These are phyloP conservation scores for Mesaphorura yosii DNA, from an alignment of 1,140 invertebrate species.

Conservation along the genomic window DNA sequence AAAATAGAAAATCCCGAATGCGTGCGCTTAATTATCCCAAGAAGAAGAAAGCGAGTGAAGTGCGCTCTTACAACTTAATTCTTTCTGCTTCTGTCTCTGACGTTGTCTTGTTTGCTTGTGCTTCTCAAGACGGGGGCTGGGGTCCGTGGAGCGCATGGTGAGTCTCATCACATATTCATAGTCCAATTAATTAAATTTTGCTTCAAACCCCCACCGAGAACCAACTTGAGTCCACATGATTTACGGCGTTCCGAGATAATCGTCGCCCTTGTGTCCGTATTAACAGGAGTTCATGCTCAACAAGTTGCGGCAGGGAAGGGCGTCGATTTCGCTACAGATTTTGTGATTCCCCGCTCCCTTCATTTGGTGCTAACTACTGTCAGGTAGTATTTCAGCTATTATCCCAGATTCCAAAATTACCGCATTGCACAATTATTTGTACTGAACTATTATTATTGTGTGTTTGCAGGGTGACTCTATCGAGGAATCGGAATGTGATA, in stretches of 20 bases:
- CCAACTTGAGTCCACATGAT: too few species aligned
- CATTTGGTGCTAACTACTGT: conserved; percentile 71
- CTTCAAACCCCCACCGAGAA: too few species aligned
- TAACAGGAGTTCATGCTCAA: background rate
- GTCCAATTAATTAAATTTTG: too few species aligned
- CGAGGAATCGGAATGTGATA: conserved; percentile 21
- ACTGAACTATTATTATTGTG: background rate
- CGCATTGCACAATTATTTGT: background rate
- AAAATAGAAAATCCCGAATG: background rate
- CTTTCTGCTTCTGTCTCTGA: background rate
- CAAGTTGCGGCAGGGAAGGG: background rate
- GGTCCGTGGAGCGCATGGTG: background rate
- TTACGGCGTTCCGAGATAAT: too few species aligned
- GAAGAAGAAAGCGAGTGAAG: background rate
- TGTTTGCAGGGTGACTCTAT: conserved; percentile 22
- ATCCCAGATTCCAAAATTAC: background rate
- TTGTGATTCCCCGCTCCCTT: conserved; percentile 68
- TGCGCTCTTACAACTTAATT: background rate
- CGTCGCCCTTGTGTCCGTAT: too few species aligned
- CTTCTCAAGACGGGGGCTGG: background rate
- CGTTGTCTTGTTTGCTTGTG: background rate
- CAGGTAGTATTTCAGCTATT: conserved; percentile 44
- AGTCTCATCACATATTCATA: too few species aligned
- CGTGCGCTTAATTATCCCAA: background rate
- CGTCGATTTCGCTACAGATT: conserved; percentile 56